Conservation (phyloP, 1,140 invertebrate species). For the Leucophenga varia region DNA sequence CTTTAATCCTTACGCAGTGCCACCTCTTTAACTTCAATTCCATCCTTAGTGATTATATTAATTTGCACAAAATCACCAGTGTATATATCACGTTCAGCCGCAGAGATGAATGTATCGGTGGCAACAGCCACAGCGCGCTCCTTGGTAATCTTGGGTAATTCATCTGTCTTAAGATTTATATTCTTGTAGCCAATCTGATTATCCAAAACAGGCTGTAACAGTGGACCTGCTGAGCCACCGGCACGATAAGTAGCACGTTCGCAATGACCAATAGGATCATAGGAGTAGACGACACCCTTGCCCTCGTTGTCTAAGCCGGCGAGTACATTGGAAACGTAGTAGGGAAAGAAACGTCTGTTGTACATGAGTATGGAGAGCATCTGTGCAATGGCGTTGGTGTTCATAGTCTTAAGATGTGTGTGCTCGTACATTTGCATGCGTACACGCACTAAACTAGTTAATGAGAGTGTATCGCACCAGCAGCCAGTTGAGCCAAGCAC, state of each 20-base stretch:
- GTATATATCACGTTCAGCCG: slow-evolving; percentile 95
- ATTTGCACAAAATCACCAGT: slow-evolving; percentile 92
- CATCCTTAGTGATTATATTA: slow-evolving; percentile 88
- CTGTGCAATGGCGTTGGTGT: slow-evolving; percentile 88
- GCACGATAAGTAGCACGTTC: slow-evolving; percentile 79
- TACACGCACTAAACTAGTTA: slow-evolving; percentile 82
- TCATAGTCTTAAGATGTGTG: slow-evolving; percentile 93
- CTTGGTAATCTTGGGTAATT: slow-evolving; percentile 63
- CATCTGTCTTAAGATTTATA: slow-evolving; percentile 73
- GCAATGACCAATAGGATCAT: slow-evolving; percentile 95
- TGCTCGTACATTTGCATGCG: slow-evolving; percentile 94
- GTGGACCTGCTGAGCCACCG: slow-evolving; percentile 78
- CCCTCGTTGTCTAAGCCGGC: slow-evolving; percentile 86
- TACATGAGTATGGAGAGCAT: slow-evolving; percentile 96
- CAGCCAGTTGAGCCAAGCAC: slow-evolving; percentile 90
- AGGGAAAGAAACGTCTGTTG: slow-evolving; percentile 97
- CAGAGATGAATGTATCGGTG: slow-evolving; percentile 95
- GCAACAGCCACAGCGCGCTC: slow-evolving; percentile 83
- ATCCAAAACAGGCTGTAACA: slow-evolving; percentile 83
- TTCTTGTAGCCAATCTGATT: slow-evolving; percentile 90
- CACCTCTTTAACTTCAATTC: slow-evolving; percentile 71
- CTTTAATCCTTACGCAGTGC: slow-evolving; percentile 78
- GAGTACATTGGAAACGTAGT: slow-evolving; percentile 94
- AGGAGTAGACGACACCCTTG: slow-evolving; percentile 92
- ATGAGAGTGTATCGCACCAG: slow-evolving; percentile 96